These are phyloP conservation scores for Progne subis DNA, from an alignment of 2,113 vertebrate species.

Conservation along the genomic window DNA sequence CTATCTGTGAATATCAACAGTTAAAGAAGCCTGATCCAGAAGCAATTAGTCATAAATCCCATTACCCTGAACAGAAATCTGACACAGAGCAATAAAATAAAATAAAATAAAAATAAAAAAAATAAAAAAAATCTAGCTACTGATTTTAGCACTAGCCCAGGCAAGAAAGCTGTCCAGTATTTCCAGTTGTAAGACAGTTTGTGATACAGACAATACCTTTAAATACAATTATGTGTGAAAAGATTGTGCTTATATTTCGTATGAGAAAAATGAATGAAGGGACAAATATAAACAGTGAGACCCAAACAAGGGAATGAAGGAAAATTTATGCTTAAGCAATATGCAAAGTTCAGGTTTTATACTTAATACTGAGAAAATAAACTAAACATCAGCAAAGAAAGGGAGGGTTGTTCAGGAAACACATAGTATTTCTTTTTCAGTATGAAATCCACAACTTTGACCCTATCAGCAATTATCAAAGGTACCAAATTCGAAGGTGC, in stretches of 20 bases:
- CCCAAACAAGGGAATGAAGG: not conserved
- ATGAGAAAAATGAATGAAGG: not conserved
- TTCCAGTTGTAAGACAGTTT: not conserved
- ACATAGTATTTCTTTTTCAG: fast-evolving
- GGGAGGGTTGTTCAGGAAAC: not conserved
- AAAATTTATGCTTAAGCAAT: not conserved
- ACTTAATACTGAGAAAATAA: not conserved
- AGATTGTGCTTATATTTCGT: not conserved
- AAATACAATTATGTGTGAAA: not conserved
- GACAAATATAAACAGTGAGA: not conserved
- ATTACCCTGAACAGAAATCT: not conserved
- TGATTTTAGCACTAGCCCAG: not conserved
- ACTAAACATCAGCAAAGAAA: not conserved
- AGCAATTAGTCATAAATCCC: not conserved
- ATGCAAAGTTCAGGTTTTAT: not conserved
- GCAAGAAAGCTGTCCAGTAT: not conserved
- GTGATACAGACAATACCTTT: not conserved
- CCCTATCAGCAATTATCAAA: not conserved
- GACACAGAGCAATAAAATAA: not conserved
- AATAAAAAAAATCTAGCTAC: not conserved
- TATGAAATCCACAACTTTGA: not conserved
- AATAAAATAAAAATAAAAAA: not conserved
- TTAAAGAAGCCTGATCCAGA: not conserved
- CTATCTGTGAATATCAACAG: not conserved
- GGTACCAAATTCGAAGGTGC: not conserved